phyloP scores from a whole-genome alignment of 2,888 invertebrate species.

The Exocentrus adspersus region DNA sequence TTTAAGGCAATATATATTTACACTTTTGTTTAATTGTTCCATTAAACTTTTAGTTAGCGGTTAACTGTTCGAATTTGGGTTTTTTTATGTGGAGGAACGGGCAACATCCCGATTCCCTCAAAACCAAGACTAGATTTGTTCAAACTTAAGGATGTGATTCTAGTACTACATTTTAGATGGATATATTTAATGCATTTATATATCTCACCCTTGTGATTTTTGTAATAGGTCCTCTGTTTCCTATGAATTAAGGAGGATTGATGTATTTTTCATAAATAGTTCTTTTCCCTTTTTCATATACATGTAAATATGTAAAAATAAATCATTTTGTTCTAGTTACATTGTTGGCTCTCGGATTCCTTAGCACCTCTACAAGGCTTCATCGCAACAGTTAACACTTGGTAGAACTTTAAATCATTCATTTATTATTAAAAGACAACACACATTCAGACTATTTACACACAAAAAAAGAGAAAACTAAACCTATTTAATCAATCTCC shows the following conservation, averaged over 20 bases:
- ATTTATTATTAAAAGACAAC: no score
- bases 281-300: constrained; percentile 29
- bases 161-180: constrained; percentile 19
- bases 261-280: constrained; percentile 33
- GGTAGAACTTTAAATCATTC: no score
- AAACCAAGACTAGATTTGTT: constrained; percentile 15
- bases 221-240: constrained; percentile 31
- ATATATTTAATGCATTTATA: constrained; percentile 27
- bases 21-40: constrained; percentile 2
- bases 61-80: constrained; percentile 2
- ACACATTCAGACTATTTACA: no score
- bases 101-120: background rate
- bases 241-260: constrained; percentile 27
- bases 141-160: constrained; percentile 7
- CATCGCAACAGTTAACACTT: no score
- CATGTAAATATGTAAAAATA: constrained; percentile 47
- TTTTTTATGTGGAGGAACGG: background rate
- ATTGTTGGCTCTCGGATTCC: no score
- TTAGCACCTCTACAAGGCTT: no score
- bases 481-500: constrained; percentile 79
- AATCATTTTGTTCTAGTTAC: constrained; percentile 34
- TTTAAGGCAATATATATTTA: constrained; percentile 31
- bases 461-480: no score
- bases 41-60: constrained; percentile 1
- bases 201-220: constrained; percentile 30